phyloP scores from a whole-genome alignment of 1,140 invertebrate genomes.

The Marisa cornuarietis region DNA sequence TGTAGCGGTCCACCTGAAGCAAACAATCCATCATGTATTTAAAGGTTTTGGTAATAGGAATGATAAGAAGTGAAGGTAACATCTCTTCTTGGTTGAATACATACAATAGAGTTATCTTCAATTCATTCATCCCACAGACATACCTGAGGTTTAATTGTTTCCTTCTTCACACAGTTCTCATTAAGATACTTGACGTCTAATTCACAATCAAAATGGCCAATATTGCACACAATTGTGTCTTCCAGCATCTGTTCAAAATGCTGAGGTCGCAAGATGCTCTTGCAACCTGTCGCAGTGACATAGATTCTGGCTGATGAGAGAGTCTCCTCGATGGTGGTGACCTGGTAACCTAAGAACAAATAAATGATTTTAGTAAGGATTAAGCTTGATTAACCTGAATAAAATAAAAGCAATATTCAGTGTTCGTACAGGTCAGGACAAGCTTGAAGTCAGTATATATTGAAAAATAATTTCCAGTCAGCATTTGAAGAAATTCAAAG shows the following conservation, averaged over 20 bases:
- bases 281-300: constrained; percentile 98
- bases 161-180: constrained; percentile 88
- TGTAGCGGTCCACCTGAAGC: constrained; percentile 87
- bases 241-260: constrained; percentile 95
- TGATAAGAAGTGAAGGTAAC: too few relatives aligned
- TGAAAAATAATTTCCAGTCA: background rate
- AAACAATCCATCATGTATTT: constrained; percentile 14
- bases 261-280: constrained; percentile 87
- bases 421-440: too few relatives aligned
- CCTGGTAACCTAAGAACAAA: constrained; percentile 72
- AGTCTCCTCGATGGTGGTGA: constrained; percentile 98
- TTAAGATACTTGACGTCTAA: constrained; percentile 97
- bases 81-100: too few relatives aligned
- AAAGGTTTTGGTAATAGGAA: background rate
- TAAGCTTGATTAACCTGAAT: background rate
- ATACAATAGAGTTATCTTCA: background rate
- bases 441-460: too few relatives aligned
- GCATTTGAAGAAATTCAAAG: background rate
- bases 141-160: constrained; percentile 96
- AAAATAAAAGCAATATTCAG: background rate
- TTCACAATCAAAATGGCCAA: constrained; percentile 99
- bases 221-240: constrained; percentile 98
- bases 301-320: constrained; percentile 89
- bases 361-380: background rate
- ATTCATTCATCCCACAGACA: background rate